Percentiles rank a stretch among this genome's conserved stretches.
Evolutionary conservation across 1,140 invertebrate genomes (phyloP).

Genomic region (Lineus longissimus): DNA sequence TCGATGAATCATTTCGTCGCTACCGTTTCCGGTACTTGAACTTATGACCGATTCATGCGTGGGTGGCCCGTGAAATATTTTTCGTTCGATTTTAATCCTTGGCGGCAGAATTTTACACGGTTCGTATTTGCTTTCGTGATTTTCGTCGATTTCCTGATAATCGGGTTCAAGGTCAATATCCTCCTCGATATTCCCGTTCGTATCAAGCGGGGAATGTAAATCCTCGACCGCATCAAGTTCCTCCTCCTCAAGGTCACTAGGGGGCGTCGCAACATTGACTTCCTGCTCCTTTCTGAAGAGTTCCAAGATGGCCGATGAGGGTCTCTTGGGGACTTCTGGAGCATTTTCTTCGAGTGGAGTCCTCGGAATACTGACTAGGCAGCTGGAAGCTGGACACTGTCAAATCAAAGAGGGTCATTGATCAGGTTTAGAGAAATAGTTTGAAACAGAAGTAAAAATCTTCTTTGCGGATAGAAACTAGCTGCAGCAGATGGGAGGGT

Average conservation of each 20-base stretch:
- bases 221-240: neutral
- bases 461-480: too few relatives aligned
- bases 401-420: too few relatives aligned
- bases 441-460: too few relatives aligned
- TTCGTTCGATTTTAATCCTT: conserved; percentile 47
- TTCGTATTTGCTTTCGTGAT: conserved; percentile 44
- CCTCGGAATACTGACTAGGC: conserved; percentile 2
- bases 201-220: neutral
- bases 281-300: conserved; percentile 27
- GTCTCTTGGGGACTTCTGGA: conserved; percentile 24
- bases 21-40: conserved; percentile 32
- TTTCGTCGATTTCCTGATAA: conserved; percentile 40
- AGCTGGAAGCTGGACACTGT: too few relatives aligned
- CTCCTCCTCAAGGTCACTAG: neutral
- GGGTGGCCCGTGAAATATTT: conserved; percentile 38
- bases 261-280: neutral
- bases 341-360: conserved; percentile 7
- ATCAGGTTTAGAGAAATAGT: too few relatives aligned
- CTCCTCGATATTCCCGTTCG: conserved; percentile 30
- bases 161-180: conserved; percentile 35
- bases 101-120: conserved; percentile 38
- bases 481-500: too few relatives aligned
- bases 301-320: conserved; percentile 28
- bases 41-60: conserved; percentile 37
- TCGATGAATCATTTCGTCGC: conserved; percentile 33